Evolutionary conservation across 2,113 vertebrate species (phyloP).

Genomic region (Peromyscus californicus): DNA sequence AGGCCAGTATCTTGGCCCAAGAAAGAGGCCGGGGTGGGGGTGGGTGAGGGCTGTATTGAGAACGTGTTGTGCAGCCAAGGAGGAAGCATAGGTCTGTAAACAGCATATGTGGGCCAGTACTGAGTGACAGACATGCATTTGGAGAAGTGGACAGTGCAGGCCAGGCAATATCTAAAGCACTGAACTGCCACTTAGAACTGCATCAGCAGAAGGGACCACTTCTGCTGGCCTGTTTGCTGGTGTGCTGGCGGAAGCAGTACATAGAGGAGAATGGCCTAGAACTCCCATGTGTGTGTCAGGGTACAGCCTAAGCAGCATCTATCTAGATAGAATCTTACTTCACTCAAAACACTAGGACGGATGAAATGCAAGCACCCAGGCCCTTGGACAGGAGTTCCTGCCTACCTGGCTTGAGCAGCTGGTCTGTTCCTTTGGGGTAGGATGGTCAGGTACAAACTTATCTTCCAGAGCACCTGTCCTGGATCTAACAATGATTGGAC

Average conservation of each 20-base stretch:
- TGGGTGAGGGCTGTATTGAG: too few species aligned
- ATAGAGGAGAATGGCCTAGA: not conserved
- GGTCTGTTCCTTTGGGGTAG: not conserved
- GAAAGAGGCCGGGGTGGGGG: not conserved
- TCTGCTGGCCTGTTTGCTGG: not conserved
- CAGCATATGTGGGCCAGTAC: not conserved
- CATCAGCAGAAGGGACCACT: not conserved
- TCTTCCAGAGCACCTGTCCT: not conserved
- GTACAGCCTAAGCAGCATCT: not conserved
- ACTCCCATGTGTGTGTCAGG: not conserved
- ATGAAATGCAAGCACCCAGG: not conserved
- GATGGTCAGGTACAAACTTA: not conserved
- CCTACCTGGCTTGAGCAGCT: not conserved
- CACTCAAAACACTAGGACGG: not conserved
- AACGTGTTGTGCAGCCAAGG: not conserved
- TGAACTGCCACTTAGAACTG: not conserved
- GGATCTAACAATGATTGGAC: not conserved
- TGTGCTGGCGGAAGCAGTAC: not conserved
- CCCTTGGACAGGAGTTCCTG: not conserved
- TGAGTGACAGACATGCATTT: not conserved
- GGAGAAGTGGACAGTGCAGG: not conserved
- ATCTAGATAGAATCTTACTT: not conserved
- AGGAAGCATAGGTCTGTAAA: not conserved
- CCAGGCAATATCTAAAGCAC: not conserved
- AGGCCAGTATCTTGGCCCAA: not conserved